Evolutionary conservation across 2,797 vertebrate species (phyloP).

Genomic region (Sarcoramphus papa): DNA sequence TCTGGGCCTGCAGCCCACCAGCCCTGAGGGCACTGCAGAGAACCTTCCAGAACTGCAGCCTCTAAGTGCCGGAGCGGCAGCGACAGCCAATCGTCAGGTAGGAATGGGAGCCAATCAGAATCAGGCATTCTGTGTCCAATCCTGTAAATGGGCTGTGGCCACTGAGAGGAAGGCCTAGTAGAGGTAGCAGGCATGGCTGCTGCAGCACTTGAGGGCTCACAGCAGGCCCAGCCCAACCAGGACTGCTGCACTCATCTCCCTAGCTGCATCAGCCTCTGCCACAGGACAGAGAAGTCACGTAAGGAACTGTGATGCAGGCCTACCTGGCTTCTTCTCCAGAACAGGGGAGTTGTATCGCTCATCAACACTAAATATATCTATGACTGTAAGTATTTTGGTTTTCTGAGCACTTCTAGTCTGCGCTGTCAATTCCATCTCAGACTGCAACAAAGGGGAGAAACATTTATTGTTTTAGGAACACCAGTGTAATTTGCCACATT

Average conservation of each 20-base stretch:
- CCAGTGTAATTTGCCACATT: accelerated
- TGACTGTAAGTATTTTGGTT: neutral
- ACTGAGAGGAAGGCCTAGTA: accelerated
- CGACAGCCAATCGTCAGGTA: accelerated
- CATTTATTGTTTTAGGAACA: neutral
- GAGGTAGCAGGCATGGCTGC: too few relatives aligned
- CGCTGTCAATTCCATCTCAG: accelerated
- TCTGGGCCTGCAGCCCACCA: accelerated
- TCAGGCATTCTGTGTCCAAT: accelerated
- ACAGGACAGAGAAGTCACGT: accelerated
- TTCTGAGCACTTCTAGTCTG: neutral
- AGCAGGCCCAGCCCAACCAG: too few relatives aligned
- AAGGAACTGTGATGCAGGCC: accelerated
- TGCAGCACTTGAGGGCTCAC: accelerated
- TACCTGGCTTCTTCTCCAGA: too few relatives aligned
- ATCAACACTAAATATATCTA: accelerated
- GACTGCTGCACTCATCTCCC: accelerated
- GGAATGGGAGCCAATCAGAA: neutral
- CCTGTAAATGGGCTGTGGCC: accelerated
- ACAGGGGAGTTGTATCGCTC: accelerated
- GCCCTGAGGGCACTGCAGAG: accelerated
- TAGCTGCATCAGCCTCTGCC: accelerated
- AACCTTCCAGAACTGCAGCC: accelerated
- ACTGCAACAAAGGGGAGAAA: neutral
- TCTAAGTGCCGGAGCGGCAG: accelerated